A percentile compares a stretch with the other conserved stretches of the same genome.
Evolutionary conservation across 2,888 invertebrate species (phyloP).

Genomic region (Aspidiotus destructor): DNA sequence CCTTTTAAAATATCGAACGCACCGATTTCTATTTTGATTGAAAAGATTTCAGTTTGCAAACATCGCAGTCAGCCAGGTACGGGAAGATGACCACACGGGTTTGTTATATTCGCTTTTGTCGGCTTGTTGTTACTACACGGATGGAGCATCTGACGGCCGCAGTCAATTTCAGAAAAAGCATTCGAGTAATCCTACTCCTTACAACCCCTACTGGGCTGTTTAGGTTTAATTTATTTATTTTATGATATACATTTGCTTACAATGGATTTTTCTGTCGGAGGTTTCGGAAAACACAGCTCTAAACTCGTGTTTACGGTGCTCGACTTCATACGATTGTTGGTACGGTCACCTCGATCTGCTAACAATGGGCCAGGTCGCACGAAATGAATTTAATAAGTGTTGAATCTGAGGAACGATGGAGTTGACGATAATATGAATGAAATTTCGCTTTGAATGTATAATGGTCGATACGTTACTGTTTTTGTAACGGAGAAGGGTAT

Average conservation of each 20-base stretch:
- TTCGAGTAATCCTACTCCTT: slow-evolving; percentile 20
- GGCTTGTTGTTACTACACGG: slow-evolving; percentile 22
- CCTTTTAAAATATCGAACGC: slow-evolving; percentile 28
- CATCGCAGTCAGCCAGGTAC: slow-evolving; percentile 14
- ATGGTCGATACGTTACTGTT: slow-evolving; percentile 1
- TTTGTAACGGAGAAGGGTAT: neutral
- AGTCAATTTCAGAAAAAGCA: slow-evolving; percentile 25
- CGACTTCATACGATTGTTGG: neutral
- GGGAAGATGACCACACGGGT: slow-evolving; percentile 30
- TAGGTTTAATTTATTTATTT: slow-evolving; percentile 33
- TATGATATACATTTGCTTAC: slow-evolving; percentile 32
- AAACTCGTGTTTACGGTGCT: neutral
- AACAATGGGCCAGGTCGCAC: neutral
- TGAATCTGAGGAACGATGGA: neutral
- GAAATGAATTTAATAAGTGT: slow-evolving; percentile 2
- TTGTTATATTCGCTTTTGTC: slow-evolving; percentile 28
- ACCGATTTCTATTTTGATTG: slow-evolving; percentile 27
- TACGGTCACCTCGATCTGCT: neutral
- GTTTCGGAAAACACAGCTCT: neutral
- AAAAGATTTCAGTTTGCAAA: slow-evolving; percentile 19
- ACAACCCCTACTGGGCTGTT: slow-evolving; percentile 29
- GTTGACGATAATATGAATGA: neutral
- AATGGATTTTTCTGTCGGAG: slow-evolving; percentile 15
- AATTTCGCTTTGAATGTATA: neutral
- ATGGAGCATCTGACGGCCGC: slow-evolving; percentile 30